phyloP scores from a whole-genome alignment of 2,113 vertebrate genomes.

The Gyps fulvus region DNA sequence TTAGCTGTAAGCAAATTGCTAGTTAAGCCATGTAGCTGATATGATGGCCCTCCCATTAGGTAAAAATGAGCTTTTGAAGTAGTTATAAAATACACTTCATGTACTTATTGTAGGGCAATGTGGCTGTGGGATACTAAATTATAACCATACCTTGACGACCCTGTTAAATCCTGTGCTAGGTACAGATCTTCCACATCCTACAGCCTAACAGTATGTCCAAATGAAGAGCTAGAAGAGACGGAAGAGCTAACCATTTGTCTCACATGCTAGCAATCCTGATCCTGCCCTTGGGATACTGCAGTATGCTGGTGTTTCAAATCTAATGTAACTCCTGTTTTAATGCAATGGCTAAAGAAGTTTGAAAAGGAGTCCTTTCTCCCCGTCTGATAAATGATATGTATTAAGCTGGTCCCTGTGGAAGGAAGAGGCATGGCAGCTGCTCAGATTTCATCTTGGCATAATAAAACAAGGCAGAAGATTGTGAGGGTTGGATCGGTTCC shows the following conservation, averaged over 20 bases:
- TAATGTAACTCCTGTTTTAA: neutral
- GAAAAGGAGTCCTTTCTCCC: neutral
- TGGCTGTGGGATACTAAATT: neutral
- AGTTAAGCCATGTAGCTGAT: neutral
- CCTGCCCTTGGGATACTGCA: neutral
- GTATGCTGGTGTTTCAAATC: neutral
- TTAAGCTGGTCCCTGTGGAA: neutral
- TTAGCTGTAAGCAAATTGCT: neutral
- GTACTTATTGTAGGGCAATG: neutral
- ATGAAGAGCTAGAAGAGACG: neutral
- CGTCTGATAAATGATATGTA: neutral
- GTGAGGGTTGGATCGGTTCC: neutral
- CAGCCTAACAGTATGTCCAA: neutral
- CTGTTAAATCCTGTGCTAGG: neutral
- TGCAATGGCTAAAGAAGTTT: neutral
- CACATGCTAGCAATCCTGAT: neutral
- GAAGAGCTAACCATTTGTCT: neutral
- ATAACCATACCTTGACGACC: neutral
- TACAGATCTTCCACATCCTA: neutral
- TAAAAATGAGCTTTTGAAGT: neutral
- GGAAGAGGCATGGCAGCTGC: neutral
- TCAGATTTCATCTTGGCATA: neutral
- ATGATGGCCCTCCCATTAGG: neutral
- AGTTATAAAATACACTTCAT: neutral
- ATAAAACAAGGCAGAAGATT: neutral